Conservation (phyloP, 2,797 vertebrate species). For the Coregonus suidteri region DNA sequence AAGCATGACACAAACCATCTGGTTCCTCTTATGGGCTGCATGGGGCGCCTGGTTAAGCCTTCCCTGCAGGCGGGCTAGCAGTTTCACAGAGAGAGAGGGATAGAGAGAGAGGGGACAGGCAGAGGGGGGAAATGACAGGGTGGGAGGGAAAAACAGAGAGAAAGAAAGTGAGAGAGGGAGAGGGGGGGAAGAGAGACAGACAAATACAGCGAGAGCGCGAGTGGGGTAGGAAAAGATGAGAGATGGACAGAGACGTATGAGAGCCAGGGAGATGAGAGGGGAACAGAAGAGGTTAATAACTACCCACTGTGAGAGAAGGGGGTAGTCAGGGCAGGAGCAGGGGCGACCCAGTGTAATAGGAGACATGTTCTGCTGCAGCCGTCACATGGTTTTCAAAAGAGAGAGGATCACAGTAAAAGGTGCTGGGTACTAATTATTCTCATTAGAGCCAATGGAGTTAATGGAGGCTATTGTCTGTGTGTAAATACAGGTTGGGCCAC, state of each 20-base stretch:
- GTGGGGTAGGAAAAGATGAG: too few relatives aligned
- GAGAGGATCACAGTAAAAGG: conserved; percentile 59
- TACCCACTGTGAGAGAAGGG: conserved; percentile 50
- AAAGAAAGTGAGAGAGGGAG: conserved; percentile 21
- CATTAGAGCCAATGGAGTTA: conserved; percentile 63
- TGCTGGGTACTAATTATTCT: conserved; percentile 61
- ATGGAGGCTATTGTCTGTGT: conserved; percentile 51
- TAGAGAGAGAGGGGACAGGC: conserved; percentile 17
- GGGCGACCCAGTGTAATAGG: not conserved
- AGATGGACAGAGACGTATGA: conserved; percentile 3
- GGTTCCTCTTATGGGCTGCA: conserved; percentile 71
- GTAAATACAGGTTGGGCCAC: conserved; percentile 21
- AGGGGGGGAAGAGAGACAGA: conserved; percentile 7
- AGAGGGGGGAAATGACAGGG: conserved; percentile 30
- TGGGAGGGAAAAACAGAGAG: conserved; percentile 27
- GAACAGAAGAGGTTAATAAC: conserved; percentile 68
- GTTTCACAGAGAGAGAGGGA: conserved; percentile 25
- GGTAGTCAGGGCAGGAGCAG: conserved; percentile 24
- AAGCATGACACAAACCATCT: conserved; percentile 74
- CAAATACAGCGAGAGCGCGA: not conserved
- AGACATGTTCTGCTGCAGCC: conserved; percentile 34
- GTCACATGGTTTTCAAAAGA: conserved; percentile 45
- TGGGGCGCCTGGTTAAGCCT: conserved; percentile 61
- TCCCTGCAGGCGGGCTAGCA: conserved; percentile 63
- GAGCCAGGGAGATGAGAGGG: conserved; percentile 44